Evolutionary conservation across 2,888 invertebrate species (phyloP).

Genomic region (Dynastes tityus): DNA sequence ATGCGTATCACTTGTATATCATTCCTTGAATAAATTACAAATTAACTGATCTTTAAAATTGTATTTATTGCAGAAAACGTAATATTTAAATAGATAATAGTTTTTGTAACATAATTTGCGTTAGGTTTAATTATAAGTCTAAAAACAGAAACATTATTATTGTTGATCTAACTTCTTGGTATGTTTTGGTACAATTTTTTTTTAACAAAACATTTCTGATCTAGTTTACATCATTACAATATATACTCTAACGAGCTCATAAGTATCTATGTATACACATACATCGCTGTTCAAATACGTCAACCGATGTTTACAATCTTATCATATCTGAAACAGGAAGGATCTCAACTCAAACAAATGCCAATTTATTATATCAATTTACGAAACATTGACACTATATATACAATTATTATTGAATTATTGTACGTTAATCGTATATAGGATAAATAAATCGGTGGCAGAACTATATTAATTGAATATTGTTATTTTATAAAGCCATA

Average conservation of each 20-base stretch:
- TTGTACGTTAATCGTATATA: too few species aligned
- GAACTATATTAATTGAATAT: too few species aligned
- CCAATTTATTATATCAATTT: neutral
- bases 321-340: slow-evolving; percentile 4
- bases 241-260: neutral
- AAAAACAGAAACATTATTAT: neutral
- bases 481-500: too few species aligned
- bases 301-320: neutral
- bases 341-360: neutral
- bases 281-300: slow-evolving; percentile 1
- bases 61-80: too few species aligned
- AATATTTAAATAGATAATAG: neutral
- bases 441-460: too few species aligned
- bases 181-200: neutral
- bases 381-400: neutral
- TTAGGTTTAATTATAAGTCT: neutral
- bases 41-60: too few species aligned
- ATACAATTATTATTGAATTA: neutral
- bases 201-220: neutral
- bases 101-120: neutral
- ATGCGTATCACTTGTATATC: too few species aligned
- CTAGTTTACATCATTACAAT: neutral
- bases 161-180: too few species aligned
- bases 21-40: too few species aligned
- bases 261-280: neutral